Conservation (phyloP, 1,140 invertebrate species). For the Drosophila ohnishii region DNA sequence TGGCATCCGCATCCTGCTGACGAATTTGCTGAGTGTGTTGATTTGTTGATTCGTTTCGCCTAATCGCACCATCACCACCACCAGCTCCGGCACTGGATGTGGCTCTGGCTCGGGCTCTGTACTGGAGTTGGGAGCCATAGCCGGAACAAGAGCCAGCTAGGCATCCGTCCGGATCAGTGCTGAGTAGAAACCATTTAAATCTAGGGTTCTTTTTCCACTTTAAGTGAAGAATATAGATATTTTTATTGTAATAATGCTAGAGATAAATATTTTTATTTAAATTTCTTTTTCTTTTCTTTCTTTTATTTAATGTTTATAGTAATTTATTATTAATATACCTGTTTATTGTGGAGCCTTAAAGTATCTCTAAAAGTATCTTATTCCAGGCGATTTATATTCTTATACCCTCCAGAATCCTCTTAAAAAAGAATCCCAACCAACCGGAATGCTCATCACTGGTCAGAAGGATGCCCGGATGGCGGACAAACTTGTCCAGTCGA, state of each 20-base stretch:
- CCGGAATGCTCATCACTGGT: neutral
- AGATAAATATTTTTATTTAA: too few relatives aligned
- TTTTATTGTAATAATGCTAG: too few relatives aligned
- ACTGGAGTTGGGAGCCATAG: slow-evolving; percentile 8
- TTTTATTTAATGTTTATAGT: too few relatives aligned
- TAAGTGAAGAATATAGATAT: neutral
- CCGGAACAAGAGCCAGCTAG: slow-evolving; percentile 20
- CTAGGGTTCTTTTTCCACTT: neutral
- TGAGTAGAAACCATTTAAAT: neutral
- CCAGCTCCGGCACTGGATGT: slow-evolving; percentile 6
- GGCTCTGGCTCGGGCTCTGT: slow-evolving; percentile 2
- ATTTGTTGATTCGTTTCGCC: slow-evolving; percentile 83
- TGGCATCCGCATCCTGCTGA: slow-evolving; percentile 72
- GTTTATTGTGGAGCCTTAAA: too few relatives aligned
- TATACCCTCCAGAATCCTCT: too few relatives aligned
- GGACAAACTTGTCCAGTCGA: slow-evolving; percentile 75
- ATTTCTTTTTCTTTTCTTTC: too few relatives aligned
- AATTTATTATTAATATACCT: too few relatives aligned
- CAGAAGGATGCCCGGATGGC: slow-evolving; percentile 14
- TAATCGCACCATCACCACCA: slow-evolving; percentile 81
- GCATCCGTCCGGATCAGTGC: slow-evolving; percentile 17
- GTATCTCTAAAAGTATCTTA: too few relatives aligned
- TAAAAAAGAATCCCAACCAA: neutral
- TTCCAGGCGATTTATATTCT: too few relatives aligned
- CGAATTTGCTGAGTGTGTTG: slow-evolving; percentile 83